phyloP scores from a whole-genome alignment of 2,888 invertebrate genomes.

The Mantis religiosa region DNA sequence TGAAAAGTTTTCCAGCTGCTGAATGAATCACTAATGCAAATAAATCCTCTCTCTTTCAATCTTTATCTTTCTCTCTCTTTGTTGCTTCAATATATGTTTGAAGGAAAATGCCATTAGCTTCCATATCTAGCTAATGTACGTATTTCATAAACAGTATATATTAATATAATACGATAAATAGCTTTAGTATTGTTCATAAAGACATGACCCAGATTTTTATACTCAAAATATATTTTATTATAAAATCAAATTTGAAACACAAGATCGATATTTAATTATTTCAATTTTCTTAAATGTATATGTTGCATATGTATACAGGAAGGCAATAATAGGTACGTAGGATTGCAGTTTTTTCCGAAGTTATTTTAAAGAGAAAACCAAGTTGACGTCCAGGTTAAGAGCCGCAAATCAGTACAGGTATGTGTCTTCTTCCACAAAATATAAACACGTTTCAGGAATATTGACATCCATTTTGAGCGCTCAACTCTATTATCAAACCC shows the following conservation, averaged over 20 bases:
- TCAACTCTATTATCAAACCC: too few relatives aligned
- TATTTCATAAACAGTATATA: not conserved
- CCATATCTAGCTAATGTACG: not conserved
- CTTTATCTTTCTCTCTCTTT: slow-evolving; percentile 18
- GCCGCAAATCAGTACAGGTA: not conserved
- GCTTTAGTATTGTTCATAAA: not conserved
- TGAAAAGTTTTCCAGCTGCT: not conserved
- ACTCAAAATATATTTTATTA: slow-evolving; percentile 14
- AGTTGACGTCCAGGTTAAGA: not conserved
- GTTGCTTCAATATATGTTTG: slow-evolving; percentile 9
- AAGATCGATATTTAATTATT: not conserved
- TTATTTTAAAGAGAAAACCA: not conserved
- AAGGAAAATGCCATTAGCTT: not conserved
- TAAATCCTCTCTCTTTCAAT: not conserved
- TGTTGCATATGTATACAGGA: not conserved
- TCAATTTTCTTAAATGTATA: not conserved
- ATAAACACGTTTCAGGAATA: too few relatives aligned
- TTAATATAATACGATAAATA: not conserved
- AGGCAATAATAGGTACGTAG: not conserved
- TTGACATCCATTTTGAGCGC: too few relatives aligned
- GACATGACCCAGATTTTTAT: slow-evolving; percentile 12
- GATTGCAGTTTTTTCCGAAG: not conserved
- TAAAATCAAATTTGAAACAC: not conserved
- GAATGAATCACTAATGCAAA: not conserved
- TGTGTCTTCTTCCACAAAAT: not conserved